These are phyloP conservation scores for Sterna hirundo DNA, from an alignment of 2,113 vertebrate species.

Conservation along the genomic window DNA sequence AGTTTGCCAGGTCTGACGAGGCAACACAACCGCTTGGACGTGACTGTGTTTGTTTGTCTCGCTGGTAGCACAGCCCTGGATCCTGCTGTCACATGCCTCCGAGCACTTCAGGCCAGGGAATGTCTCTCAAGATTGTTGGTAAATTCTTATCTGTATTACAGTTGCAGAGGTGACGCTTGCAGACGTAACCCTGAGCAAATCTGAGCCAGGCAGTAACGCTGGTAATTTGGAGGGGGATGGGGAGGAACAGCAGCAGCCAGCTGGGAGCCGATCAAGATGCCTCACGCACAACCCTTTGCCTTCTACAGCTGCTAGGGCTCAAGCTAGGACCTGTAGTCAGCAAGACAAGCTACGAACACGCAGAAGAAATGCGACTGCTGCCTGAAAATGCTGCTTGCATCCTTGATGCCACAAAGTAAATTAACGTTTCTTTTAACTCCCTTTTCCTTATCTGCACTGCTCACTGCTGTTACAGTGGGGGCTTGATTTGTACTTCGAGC, in stretches of 20 bases:
- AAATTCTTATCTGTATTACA: slow-evolving; percentile 59
- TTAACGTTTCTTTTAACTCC: neutral
- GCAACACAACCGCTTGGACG: neutral
- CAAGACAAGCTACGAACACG: neutral
- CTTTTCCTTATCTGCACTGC: neutral
- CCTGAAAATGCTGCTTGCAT: neutral
- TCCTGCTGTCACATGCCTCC: slow-evolving; percentile 33
- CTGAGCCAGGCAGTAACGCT: slow-evolving; percentile 31
- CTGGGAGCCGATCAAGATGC: slow-evolving; percentile 58
- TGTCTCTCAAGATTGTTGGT: slow-evolving; percentile 34
- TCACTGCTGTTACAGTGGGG: neutral
- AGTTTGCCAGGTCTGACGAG: neutral
- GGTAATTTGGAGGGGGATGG: slow-evolving; percentile 50
- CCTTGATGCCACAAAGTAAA: neutral
- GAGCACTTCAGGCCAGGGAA: slow-evolving; percentile 35
- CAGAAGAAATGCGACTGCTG: neutral
- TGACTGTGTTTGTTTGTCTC: slow-evolving; percentile 23
- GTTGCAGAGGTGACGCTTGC: slow-evolving; percentile 51
- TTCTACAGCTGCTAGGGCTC: slow-evolving; percentile 41
- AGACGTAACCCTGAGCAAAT: slow-evolving; percentile 38
- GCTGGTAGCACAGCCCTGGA: neutral
- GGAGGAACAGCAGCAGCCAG: slow-evolving; percentile 46
- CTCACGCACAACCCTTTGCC: slow-evolving; percentile 10
- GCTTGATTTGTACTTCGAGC: neutral
- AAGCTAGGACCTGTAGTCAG: slow-evolving; percentile 12